These are phyloP conservation scores for Dendronephthya gigantea DNA, from an alignment of 64 coral and sea anemone genomes.

Conservation along the genomic window DNA sequence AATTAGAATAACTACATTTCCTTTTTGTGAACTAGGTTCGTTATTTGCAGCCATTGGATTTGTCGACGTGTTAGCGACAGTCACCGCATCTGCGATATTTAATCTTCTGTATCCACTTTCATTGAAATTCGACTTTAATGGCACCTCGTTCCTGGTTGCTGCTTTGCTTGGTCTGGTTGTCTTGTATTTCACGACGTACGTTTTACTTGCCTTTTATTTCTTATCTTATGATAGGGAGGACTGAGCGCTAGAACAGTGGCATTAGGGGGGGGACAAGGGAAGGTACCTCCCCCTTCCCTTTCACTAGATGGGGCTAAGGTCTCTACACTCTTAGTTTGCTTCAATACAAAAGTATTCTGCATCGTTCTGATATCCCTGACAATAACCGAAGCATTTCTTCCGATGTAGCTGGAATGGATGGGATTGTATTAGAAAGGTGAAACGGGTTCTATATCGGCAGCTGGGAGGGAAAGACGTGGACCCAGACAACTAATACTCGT, in stretches of 20 bases:
- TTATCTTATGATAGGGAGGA: no score
- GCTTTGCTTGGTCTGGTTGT: slow-evolving; percentile 20
- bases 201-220: not conserved
- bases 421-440: no score
- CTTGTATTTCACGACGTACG: not conserved
- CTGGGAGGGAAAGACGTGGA: no score
- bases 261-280: no score
- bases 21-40: slow-evolving; percentile 29
- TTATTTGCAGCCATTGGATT: slow-evolving; percentile 43
- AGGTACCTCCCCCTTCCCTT: not conserved
- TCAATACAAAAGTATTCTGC: no score
- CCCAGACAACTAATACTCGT: no score
- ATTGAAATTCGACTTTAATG: slow-evolving; percentile 46
- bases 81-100: slow-evolving; percentile 39
- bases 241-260: no score
- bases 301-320: not conserved
- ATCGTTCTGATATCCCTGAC: no score
- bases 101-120: slow-evolving; percentile 62
- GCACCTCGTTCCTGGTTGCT: slow-evolving; percentile 43
- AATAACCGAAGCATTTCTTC: no score
- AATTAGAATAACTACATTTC: not conserved
- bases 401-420: no score
- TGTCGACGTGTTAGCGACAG: slow-evolving; percentile 44
- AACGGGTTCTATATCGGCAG: no score
- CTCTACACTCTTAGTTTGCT: no score